These are phyloP conservation scores for Paradoxurus hermaphroditus DNA, from an alignment of 2,113 vertebrate genomes.

Conservation along the genomic window DNA sequence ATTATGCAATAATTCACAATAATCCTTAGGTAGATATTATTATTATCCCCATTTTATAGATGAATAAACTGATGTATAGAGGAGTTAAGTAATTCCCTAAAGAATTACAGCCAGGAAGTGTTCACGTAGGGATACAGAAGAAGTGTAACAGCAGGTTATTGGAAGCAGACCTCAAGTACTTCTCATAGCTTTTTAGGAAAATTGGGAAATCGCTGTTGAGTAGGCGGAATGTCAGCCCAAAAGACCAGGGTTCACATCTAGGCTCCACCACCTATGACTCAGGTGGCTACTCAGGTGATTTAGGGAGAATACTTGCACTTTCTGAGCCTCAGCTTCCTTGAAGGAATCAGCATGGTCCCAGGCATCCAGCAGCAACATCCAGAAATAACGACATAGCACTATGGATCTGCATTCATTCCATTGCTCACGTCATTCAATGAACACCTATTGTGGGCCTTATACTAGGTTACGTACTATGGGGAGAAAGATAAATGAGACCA, in stretches of 20 bases:
- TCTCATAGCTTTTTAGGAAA: neutral
- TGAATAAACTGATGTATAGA: neutral
- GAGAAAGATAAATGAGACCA: neutral
- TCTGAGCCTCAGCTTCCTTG: neutral
- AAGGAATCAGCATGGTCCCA: neutral
- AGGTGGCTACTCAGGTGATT: too few relatives aligned
- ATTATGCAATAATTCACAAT: slow-evolving; percentile 3
- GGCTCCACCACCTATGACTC: neutral
- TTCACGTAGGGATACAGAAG: neutral
- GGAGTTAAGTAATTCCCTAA: neutral
- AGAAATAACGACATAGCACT: neutral
- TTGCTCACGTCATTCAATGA: neutral
- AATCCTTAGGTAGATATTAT: neutral
- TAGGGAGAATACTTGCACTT: neutral
- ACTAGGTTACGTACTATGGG: neutral
- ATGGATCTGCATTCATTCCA: neutral
- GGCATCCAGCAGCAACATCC: neutral
- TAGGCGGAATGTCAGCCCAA: neutral
- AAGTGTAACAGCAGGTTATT: neutral
- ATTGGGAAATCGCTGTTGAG: neutral
- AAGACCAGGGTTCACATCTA: neutral
- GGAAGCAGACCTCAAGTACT: neutral
- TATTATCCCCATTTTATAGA: neutral
- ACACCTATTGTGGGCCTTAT: neutral
- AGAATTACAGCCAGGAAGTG: neutral